These are phyloP conservation scores for Sinosuthora webbiana DNA, from an alignment of 2,113 vertebrate species.

Conservation along the genomic window DNA sequence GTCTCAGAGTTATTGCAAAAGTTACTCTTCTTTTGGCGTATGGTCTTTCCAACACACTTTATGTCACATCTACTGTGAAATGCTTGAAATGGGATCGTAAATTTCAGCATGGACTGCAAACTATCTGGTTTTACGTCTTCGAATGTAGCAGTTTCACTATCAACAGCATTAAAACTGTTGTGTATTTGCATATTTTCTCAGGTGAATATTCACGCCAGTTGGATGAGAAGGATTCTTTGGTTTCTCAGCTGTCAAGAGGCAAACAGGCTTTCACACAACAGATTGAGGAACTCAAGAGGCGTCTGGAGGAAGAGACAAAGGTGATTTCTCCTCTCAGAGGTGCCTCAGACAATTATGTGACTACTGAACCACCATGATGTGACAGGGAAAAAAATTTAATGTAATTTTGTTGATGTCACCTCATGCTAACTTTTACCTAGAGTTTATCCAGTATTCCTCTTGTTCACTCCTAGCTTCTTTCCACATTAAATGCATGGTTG, in stretches of 20 bases:
- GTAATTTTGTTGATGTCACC: background rate
- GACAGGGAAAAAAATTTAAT: background rate
- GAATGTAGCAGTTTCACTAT: rapidly evolving
- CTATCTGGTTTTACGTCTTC: rapidly evolving
- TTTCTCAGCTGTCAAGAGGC: conserved; percentile 81
- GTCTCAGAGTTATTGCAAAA: background rate
- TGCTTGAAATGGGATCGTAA: background rate
- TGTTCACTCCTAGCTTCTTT: background rate
- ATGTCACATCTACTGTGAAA: rapidly evolving
- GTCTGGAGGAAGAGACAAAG: conserved; percentile 83
- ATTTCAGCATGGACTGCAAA: rapidly evolving
- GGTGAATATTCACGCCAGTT: conserved; percentile 29
- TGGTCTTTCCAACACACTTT: background rate
- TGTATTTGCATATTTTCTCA: background rate
- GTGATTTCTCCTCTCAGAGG: background rate
- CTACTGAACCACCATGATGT: background rate
- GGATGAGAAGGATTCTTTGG: conserved; percentile 69
- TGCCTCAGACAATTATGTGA: background rate
- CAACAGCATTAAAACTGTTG: background rate
- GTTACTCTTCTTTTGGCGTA: background rate
- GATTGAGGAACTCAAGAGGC: conserved; percentile 82
- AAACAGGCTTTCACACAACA: conserved; percentile 83
- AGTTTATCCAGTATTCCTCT: background rate
- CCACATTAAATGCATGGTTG: too few relatives aligned
- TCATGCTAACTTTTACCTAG: too few relatives aligned